Evolutionary conservation across 2,797 vertebrate genomes (phyloP).

Genomic region (Champsocephalus gunnari): DNA sequence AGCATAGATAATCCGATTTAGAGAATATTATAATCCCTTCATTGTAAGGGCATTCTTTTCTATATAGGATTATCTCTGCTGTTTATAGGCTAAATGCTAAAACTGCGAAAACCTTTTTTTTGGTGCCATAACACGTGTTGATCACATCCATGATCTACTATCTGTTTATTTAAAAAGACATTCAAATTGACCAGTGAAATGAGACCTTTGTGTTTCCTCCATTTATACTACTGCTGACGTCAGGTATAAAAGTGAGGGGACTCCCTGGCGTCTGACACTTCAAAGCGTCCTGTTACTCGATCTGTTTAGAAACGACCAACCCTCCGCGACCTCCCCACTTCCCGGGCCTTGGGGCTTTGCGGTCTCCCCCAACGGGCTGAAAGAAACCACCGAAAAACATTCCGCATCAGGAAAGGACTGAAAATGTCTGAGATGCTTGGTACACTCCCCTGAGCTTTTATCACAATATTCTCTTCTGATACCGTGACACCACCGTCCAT

Average conservation of each 20-base stretch:
- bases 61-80: no score
- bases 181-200: background rate
- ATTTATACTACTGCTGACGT: background rate
- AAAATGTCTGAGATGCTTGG: constrained; percentile 38
- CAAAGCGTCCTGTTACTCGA: constrained; percentile 56
- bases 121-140: no score
- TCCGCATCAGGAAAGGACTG: constrained; percentile 22
- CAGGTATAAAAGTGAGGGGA: constrained; percentile 17
- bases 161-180: no score
- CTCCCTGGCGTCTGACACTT: constrained; percentile 38
- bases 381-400: constrained; percentile 37
- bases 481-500: constrained; percentile 41
- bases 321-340: constrained; percentile 51
- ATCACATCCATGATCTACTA: no score
- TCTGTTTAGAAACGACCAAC: constrained; percentile 52
- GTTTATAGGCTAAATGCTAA: background rate
- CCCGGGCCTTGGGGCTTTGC: constrained; percentile 46
- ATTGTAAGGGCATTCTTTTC: no score
- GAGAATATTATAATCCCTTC: no score
- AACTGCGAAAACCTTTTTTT: background rate
- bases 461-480: constrained; percentile 44
- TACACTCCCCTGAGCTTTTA: constrained; percentile 29
- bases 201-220: background rate
- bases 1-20: no score
- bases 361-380: constrained; percentile 24